Percentiles rank a stretch among this genome's conserved stretches.
These are phyloP conservation scores for Eristalinus aeneus DNA, from an alignment of 2,888 invertebrate genomes.

Conservation along the genomic window DNA sequence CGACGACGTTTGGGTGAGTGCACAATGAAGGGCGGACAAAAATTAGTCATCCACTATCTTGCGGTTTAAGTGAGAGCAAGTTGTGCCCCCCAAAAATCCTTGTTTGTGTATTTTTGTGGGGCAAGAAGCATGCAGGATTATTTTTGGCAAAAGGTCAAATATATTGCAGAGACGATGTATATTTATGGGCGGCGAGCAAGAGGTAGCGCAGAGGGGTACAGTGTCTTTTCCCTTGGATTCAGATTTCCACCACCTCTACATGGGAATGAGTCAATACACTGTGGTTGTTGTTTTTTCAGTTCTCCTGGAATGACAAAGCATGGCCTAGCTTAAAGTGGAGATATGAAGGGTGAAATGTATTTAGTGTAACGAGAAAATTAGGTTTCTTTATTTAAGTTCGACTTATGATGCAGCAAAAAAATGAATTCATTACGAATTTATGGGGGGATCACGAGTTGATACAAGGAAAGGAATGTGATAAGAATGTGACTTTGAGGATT, in stretches of 20 bases:
- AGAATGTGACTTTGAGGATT: background rate
- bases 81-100: background rate
- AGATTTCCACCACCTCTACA: background rate
- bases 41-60: constrained; percentile 52
- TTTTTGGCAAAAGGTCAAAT: constrained; percentile 58
- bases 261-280: constrained; percentile 26
- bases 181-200: constrained; percentile 35
- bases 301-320: background rate
- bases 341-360: background rate
- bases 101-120: too few species aligned
- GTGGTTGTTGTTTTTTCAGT: background rate
- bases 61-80: background rate
- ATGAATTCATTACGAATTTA: constrained; percentile 2
- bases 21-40: background rate
- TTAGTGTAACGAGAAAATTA: constrained; percentile 36
- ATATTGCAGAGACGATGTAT: constrained; percentile 20
- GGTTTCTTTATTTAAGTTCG: constrained; percentile 26
- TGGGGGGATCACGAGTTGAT: background rate
- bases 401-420: constrained; percentile 9
- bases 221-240: background rate
- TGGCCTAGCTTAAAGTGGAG: background rate
- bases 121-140: background rate
- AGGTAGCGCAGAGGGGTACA: background rate
- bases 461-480: background rate
- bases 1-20: background rate